Evolutionary conservation across 92 coral and sea anemone species (phyloP).

Genomic region (Zoanthus sansibaricus): DNA sequence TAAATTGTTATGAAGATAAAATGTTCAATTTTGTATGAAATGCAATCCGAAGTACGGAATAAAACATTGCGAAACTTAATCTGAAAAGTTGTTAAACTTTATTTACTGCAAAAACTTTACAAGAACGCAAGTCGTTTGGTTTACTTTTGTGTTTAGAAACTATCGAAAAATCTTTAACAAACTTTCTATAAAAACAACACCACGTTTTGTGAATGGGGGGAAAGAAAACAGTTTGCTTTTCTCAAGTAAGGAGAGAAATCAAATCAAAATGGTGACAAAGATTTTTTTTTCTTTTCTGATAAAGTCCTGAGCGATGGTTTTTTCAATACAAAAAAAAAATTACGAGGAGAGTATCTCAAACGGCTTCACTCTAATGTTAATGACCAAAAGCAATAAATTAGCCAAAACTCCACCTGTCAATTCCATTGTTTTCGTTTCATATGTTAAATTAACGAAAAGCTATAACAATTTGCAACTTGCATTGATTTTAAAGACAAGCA

Average conservation of each 20-base stretch:
- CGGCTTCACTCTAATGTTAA: conserved; percentile 7
- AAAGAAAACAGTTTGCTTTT: background rate
- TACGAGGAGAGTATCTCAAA: background rate
- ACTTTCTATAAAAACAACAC: background rate
- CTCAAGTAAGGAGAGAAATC: background rate
- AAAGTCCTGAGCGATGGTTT: background rate
- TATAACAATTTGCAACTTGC: conserved; percentile 46
- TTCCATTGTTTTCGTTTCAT: conserved; percentile 22
- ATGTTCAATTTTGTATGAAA: conserved; percentile 32
- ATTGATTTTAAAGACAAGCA: conserved; percentile 31
- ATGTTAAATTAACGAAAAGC: conserved; percentile 35
- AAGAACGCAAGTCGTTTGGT: background rate
- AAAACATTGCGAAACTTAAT: conserved; percentile 6
- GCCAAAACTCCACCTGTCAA: conserved; percentile 26
- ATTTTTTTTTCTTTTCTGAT: background rate
- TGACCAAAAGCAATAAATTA: conserved; percentile 27
- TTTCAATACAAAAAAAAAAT: background rate
- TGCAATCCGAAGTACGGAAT: conserved; percentile 35
- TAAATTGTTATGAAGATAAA: conserved; percentile 21
- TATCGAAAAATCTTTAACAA: conserved; percentile 19
- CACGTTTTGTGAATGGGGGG: background rate
- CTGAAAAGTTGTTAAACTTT: background rate
- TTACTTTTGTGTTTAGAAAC: conserved; percentile 26
- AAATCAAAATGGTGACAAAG: too few species aligned
- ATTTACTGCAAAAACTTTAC: background rate